phyloP scores from a whole-genome alignment of 2,888 invertebrate species.

The Elegia similella region DNA sequence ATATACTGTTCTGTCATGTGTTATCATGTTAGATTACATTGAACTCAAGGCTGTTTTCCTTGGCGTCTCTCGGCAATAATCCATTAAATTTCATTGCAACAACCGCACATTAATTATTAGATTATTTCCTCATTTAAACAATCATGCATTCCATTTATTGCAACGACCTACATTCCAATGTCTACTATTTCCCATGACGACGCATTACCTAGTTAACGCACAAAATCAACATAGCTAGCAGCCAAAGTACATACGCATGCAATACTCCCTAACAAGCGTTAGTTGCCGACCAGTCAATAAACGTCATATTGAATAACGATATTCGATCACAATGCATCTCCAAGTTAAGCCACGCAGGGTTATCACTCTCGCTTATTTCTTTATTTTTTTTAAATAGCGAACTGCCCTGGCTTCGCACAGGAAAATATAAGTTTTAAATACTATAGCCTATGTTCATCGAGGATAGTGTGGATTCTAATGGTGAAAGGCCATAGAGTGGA shows the following conservation, averaged over 20 bases:
- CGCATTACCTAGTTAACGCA: background rate
- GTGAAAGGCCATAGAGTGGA: no score
- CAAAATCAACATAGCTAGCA: background rate
- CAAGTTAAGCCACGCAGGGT: slow-evolving; percentile 5
- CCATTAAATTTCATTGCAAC: background rate
- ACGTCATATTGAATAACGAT: slow-evolving; percentile 24
- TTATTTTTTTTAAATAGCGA: background rate
- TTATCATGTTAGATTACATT: no score
- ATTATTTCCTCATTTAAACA: background rate
- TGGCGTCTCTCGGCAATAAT: no score
- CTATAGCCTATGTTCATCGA: no score
- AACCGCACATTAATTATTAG: background rate
- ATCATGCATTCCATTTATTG: background rate
- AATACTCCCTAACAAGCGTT: slow-evolving; percentile 6
- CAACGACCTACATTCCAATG: background rate
- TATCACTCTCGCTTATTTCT: background rate
- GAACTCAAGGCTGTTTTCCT: no score
- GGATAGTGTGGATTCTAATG: no score
- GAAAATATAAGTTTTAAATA: no score
- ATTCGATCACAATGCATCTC: slow-evolving; percentile 24
- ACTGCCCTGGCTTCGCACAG: no score
- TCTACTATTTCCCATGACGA: background rate
- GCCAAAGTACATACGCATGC: background rate
- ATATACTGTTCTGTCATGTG: no score
- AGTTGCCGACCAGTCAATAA: slow-evolving; percentile 20